Conservation (phyloP, 2,797 vertebrate species). For the Pteropus rufus region DNA sequence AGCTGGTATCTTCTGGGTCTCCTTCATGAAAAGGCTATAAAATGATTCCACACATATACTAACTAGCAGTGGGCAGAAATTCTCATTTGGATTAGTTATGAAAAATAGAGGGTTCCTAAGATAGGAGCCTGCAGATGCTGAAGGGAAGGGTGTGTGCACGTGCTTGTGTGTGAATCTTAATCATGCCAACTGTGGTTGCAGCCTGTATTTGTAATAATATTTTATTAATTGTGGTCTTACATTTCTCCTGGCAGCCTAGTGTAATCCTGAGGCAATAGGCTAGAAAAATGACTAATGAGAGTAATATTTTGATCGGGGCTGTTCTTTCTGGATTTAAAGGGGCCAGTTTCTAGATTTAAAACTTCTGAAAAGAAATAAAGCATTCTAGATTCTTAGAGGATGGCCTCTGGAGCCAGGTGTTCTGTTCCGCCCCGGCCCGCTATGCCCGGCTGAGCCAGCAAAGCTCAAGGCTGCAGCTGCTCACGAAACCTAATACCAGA, state of each 20-base stretch:
- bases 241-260: constrained; percentile 9
- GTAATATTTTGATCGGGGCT: constrained; percentile 52
- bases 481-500: neutral
- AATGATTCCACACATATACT: neutral
- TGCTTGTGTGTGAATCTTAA: neutral
- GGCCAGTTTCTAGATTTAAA: neutral
- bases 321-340: constrained; percentile 50
- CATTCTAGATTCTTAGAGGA: neutral
- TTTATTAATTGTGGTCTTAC: constrained; percentile 44
- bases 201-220: neutral
- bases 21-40: neutral
- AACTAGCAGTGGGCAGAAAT: neutral
- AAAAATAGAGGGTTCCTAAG: neutral
- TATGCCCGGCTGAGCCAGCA: neutral
- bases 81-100: neutral
- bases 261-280: constrained; percentile 42
- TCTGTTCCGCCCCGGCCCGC: fast-evolving
- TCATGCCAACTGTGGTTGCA: neutral
- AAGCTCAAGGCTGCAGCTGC: neutral
- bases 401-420: neutral
- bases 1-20: neutral
- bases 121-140: neutral
- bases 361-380: neutral
- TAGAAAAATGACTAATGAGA: constrained; percentile 62
- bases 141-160: fast-evolving